phyloP scores from a whole-genome alignment of 2,113 vertebrate genomes.

The Oreochromis aureus region DNA sequence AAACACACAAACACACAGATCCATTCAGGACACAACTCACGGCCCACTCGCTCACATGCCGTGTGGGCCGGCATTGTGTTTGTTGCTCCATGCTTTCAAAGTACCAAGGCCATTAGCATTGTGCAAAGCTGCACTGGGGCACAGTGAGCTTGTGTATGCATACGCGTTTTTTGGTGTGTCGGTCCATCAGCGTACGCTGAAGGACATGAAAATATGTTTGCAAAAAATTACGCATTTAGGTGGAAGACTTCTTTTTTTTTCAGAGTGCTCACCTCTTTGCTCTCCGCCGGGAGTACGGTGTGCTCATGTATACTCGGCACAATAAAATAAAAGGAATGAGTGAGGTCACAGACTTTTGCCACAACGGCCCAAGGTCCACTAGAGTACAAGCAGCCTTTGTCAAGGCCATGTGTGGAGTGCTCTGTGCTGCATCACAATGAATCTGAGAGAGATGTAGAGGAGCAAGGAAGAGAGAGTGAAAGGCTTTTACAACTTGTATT shows the following conservation, averaged over 20 bases:
- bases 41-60: slow-evolving; percentile 31
- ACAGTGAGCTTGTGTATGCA: background rate
- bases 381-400: slow-evolving; percentile 66
- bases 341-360: slow-evolving; percentile 63
- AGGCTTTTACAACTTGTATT: slow-evolving; percentile 29
- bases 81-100: slow-evolving; percentile 44
- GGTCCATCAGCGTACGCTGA: background rate
- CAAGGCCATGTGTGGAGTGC: slow-evolving; percentile 53
- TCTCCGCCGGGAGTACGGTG: background rate
- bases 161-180: background rate
- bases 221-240: slow-evolving; percentile 8
- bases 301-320: background rate
- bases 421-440: slow-evolving; percentile 68
- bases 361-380: slow-evolving; percentile 61
- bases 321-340: slow-evolving; percentile 18
- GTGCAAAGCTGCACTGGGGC: slow-evolving; percentile 33
- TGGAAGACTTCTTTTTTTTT: background rate
- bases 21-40: slow-evolving; percentile 42
- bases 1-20: slow-evolving; percentile 29
- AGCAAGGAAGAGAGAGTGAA: background rate
- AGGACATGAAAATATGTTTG: slow-evolving; percentile 7
- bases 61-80: slow-evolving; percentile 46
- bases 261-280: background rate
- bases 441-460: slow-evolving; percentile 14
- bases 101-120: slow-evolving; percentile 51